Conservation (phyloP, 2,888 invertebrate species). For the Lepidochitona cinerea region DNA sequence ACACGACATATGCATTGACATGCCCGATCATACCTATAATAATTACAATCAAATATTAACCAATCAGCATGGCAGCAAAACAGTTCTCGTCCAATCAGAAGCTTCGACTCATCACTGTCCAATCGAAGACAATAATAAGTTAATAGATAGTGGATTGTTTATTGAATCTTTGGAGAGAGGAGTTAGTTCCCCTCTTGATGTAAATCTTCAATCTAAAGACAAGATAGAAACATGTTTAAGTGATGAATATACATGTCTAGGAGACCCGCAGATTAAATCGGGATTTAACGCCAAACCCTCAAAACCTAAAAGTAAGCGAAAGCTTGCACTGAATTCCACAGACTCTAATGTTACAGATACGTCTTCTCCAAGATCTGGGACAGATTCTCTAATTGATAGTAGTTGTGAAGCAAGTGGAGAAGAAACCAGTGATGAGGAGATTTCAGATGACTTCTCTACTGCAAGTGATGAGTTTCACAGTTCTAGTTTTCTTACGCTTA, state of each 20-base stretch:
- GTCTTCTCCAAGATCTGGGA: not conserved
- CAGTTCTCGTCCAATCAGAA: not conserved
- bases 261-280: not conserved
- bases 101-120: not conserved
- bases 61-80: not conserved
- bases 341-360: not conserved
- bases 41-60: not conserved
- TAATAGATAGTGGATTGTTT: not conserved
- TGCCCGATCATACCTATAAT: not conserved
- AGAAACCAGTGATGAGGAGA: conserved; percentile 50
- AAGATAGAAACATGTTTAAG: too few species aligned
- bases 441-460: conserved; percentile 50
- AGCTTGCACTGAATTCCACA: not conserved
- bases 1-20: not conserved
- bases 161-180: not conserved
- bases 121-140: not conserved
- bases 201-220: not conserved
- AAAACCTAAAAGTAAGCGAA: not conserved
- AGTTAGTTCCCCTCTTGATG: not conserved
- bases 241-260: not conserved
- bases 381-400: conserved; percentile 36
- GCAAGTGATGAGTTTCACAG: conserved; percentile 55
- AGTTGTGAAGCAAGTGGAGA: conserved; percentile 60
- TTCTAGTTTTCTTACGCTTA: not conserved
- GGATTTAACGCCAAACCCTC: not conserved